phyloP scores from a whole-genome alignment of 2,888 invertebrate species.

The Andrena marginata region DNA sequence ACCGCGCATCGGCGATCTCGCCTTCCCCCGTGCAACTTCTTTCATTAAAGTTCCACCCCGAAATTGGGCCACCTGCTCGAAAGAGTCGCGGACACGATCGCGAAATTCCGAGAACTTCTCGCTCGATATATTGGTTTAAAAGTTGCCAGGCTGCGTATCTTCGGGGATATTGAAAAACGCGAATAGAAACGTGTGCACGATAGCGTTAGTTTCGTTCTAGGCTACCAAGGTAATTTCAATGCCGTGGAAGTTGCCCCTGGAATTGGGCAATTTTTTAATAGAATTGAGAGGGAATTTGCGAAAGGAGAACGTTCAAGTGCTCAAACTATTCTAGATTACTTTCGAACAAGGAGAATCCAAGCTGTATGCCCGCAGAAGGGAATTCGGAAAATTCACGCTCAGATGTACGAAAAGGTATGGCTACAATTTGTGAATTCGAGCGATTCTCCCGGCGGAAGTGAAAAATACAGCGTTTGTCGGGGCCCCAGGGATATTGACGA shows the following conservation, averaged over 20 bases:
- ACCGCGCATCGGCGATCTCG: constrained; percentile 44
- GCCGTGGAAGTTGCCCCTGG: constrained; percentile 17
- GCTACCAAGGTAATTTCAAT: constrained; percentile 10
- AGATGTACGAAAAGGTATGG: not conserved
- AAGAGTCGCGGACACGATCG: constrained; percentile 34
- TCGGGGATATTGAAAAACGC: constrained; percentile 32
- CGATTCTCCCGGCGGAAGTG: not conserved
- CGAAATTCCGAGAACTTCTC: constrained; percentile 44
- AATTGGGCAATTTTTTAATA: constrained; percentile 31
- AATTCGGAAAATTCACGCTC: not conserved
- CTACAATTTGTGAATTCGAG: not conserved
- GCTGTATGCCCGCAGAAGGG: not conserved
- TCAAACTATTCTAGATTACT: constrained; percentile 1
- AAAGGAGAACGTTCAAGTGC: no score
- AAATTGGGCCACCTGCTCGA: constrained; percentile 48
- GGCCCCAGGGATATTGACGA: not conserved
- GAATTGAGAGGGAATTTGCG: constrained; percentile 11
- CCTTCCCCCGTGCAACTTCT: constrained; percentile 45
- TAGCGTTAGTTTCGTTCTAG: constrained; percentile 46
- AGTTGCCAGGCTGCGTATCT: constrained; percentile 38
- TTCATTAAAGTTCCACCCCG: constrained; percentile 64
- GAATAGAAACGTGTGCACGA: constrained; percentile 19
- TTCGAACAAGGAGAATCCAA: not conserved
- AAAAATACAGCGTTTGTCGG: constrained; percentile 11
- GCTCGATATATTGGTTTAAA: constrained; percentile 55